Conservation (phyloP, 2,797 vertebrate species). For the Hozukius guyotensis region DNA sequence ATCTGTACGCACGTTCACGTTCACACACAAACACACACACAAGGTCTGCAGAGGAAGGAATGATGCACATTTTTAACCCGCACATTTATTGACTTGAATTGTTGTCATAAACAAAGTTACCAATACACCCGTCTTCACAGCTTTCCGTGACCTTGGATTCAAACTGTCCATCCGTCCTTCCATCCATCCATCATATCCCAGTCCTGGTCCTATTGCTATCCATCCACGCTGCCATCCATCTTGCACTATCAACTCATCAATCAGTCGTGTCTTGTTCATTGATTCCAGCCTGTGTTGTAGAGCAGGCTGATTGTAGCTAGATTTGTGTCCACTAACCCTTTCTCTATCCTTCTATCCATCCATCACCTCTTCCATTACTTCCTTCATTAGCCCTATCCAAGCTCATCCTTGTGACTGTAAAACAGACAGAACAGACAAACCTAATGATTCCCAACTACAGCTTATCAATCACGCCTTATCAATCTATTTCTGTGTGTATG, state of each 20-base stretch:
- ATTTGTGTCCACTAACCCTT: slow-evolving; percentile 77
- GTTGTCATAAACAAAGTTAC: slow-evolving; percentile 36
- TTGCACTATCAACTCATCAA: slow-evolving; percentile 74
- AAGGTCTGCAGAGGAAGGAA: slow-evolving; percentile 5
- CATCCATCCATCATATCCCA: slow-evolving; percentile 26
- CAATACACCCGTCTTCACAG: slow-evolving; percentile 5
- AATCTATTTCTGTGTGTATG: background rate
- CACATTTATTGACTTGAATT: slow-evolving; percentile 31
- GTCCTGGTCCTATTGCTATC: slow-evolving; percentile 55
- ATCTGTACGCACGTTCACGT: background rate
- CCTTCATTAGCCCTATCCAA: slow-evolving; percentile 68
- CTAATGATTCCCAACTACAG: slow-evolving; percentile 37
- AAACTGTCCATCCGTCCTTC: background rate
- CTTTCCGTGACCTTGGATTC: slow-evolving; percentile 44
- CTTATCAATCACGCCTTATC: slow-evolving; percentile 34
- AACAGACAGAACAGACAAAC: slow-evolving; percentile 44
- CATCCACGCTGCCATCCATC: slow-evolving; percentile 64
- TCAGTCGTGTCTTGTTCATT: slow-evolving; percentile 80
- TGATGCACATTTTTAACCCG: slow-evolving; percentile 49
- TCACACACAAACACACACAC: slow-evolving; percentile 5
- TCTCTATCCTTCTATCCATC: slow-evolving; percentile 64
- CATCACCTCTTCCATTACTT: slow-evolving; percentile 70
- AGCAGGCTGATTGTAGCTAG: slow-evolving; percentile 71
- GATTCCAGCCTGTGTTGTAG: slow-evolving; percentile 73
- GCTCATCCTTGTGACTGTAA: slow-evolving; percentile 42